Evolutionary conservation across 2,113 vertebrate genomes (phyloP).

Genomic region (Pandion haliaetus): DNA sequence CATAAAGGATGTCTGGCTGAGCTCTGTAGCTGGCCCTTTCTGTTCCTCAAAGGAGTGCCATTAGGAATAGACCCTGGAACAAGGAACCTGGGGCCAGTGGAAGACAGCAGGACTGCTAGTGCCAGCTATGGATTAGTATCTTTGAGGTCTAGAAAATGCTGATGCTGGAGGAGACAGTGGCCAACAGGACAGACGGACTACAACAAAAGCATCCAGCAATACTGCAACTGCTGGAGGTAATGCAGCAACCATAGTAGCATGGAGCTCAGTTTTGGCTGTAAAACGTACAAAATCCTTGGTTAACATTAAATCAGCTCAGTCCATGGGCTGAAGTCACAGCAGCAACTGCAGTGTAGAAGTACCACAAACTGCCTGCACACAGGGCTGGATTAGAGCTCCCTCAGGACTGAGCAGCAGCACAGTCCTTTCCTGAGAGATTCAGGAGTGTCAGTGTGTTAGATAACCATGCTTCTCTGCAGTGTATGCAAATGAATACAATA

Average conservation of each 20-base stretch:
- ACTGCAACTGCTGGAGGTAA: neutral
- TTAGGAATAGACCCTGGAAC: neutral
- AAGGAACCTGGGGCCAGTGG: neutral
- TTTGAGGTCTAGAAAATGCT: neutral
- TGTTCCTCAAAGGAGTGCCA: neutral
- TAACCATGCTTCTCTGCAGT: neutral
- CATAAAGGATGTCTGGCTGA: neutral
- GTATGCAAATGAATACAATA: rapidly evolving
- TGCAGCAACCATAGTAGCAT: neutral
- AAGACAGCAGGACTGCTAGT: neutral
- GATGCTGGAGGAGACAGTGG: neutral
- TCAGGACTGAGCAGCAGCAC: neutral
- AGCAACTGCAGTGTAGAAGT: neutral
- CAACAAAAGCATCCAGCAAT: neutral
- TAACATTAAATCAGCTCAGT: neutral
- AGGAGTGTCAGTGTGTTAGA: neutral
- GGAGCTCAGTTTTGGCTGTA: neutral
- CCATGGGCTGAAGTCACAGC: neutral
- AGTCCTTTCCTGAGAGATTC: neutral
- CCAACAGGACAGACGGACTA: neutral
- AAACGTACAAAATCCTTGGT: neutral
- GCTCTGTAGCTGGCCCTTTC: neutral
- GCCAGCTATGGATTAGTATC: neutral
- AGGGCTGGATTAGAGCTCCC: neutral
- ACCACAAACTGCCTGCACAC: neutral